These are phyloP conservation scores for Microcebus lehilahytsara DNA, from an alignment of 2,113 vertebrate species.

Conservation along the genomic window DNA sequence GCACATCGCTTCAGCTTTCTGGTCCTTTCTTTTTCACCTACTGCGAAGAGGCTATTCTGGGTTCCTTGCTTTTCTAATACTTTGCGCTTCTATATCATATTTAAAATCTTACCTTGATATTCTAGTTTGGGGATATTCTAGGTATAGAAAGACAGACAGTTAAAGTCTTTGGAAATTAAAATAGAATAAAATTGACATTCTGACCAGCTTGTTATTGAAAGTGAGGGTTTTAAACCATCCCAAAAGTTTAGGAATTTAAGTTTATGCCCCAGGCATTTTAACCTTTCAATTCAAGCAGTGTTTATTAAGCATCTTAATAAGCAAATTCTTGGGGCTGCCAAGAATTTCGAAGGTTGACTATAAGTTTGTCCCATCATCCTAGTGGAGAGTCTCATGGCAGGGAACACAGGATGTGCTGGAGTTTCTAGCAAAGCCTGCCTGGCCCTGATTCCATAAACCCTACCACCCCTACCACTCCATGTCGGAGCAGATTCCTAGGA, in stretches of 20 bases:
- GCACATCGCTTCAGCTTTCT: not conserved
- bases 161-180: constrained; percentile 8
- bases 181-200: constrained; percentile 19
- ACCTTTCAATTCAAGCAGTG: not conserved
- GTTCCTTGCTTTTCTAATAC: not conserved
- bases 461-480: rapidly evolving
- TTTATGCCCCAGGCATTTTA: not conserved
- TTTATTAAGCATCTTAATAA: constrained; percentile 34
- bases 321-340: not conserved
- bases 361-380: not conserved
- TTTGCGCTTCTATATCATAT: constrained; percentile 26
- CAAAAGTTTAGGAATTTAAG: not conserved
- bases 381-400: not conserved
- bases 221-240: not conserved
- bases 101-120: not conserved
- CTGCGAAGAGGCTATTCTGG: not conserved
- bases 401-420: not conserved
- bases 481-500: not conserved
- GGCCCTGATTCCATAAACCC: not conserved
- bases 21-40: not conserved
- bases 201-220: constrained; percentile 21
- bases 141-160: not conserved
- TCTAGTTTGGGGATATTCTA: not conserved
- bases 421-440: not conserved
- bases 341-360: not conserved